Base-by-base conservation (phyloP, 64 coral and sea anemone species). In the Acropora tenuis region DNA sequence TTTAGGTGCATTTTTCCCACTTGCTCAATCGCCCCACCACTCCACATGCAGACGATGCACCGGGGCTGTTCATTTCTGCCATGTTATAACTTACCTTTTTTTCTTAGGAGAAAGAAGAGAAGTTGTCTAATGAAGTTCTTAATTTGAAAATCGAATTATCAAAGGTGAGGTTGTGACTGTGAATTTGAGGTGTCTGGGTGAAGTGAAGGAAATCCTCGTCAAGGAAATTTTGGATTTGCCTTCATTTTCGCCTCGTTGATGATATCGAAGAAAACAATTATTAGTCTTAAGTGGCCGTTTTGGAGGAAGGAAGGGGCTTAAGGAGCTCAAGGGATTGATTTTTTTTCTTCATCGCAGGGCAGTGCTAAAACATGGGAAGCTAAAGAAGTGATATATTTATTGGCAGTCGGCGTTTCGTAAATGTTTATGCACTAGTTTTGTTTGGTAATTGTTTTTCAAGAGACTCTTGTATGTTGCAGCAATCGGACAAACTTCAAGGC, bases 401-500 rank as follows among this genome's bases (percentile, higher is more conserved):
- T 30, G 30, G 30, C 30, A 30, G 30, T 30, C 30, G 30, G 30
- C 30, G 30, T 30, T 30, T 30, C 30, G 30, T 30, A 30, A 30
- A 30, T 30, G 30, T 30, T 30, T 30, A 30, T 30, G 30, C 30
- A 30, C 30, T 30, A 30, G 30, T 30, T 30, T 30, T 30, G 30
- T 30, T 30, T 30, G 30, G 30, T 30, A 30, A 30, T 30, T 30
- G 30, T 30, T 30, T 30, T 30, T 30, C 30, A 30, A 30, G 30
- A 30, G 30, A 30, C 30, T 71, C 41, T 48, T 85, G 4, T 30
- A 69, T 41, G 63, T 89, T 11, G 6, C 75, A 98, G 96, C 96
- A 98, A 94, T 97, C 77, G 59, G 78, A 90, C 41, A 97, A 97
- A 77, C 92, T 97, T 77, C 95, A 97, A 88, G 95, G 94, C 16